Conservation (phyloP, 2,888 invertebrate genomes). For the Ptilodon capucinus region DNA sequence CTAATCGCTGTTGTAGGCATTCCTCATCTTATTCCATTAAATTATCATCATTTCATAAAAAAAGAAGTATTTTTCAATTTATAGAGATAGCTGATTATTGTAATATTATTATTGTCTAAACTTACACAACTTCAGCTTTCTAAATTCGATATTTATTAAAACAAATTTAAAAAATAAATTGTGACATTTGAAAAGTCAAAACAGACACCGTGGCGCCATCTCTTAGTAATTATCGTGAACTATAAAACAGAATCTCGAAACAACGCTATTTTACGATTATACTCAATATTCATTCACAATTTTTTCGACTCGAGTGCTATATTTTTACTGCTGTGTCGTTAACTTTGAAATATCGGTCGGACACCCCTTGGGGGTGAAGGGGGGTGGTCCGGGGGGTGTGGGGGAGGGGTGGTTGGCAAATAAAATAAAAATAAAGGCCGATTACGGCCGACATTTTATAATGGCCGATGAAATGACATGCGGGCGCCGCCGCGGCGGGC, state of each 20-base stretch:
- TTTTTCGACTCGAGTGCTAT: slow-evolving; percentile 71
- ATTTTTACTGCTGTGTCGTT: slow-evolving; percentile 78
- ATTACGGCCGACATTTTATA: slow-evolving; percentile 81
- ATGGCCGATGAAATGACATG: slow-evolving; percentile 79
- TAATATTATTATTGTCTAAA: too few species aligned
- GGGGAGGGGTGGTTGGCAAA: slow-evolving; percentile 62
- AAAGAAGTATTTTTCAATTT: too few species aligned
- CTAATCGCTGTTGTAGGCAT: too few species aligned
- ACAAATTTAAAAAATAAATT: neutral
- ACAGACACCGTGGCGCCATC: slow-evolving; percentile 15
- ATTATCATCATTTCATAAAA: too few species aligned
- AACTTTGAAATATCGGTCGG: slow-evolving; percentile 79
- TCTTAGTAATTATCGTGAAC: slow-evolving; percentile 13
- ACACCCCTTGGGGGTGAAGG: slow-evolving; percentile 41
- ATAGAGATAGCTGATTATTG: too few species aligned
- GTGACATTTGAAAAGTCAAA: neutral
- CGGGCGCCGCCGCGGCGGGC: slow-evolving; percentile 69
- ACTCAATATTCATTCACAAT: slow-evolving; percentile 64
- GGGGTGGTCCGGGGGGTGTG: slow-evolving; percentile 34
- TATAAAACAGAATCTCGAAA: slow-evolving; percentile 35
- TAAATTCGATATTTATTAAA: too few species aligned
- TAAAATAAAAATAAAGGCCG: slow-evolving; percentile 81
- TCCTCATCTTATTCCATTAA: too few species aligned
- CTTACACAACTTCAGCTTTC: too few species aligned
- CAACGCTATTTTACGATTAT: slow-evolving; percentile 42